These are phyloP conservation scores for Alexandromys fortis DNA, from an alignment of 2,113 vertebrate genomes.

Conservation along the genomic window DNA sequence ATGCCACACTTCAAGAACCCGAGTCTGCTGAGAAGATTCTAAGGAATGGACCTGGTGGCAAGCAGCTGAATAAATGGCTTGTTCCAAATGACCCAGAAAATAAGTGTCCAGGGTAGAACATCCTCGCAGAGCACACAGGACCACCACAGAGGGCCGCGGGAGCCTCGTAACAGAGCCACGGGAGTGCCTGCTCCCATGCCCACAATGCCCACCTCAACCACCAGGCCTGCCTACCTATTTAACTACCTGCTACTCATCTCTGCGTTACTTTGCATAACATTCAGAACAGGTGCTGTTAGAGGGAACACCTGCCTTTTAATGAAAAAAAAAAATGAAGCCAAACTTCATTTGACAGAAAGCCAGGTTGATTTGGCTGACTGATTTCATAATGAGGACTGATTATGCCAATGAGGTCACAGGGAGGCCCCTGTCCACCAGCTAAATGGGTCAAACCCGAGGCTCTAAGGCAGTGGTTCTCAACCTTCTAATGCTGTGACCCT, in stretches of 20 bases:
- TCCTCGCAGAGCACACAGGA: not conserved
- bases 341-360: slow-evolving; percentile 33
- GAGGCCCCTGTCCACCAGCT: not conserved
- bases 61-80: not conserved
- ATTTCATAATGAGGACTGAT: slow-evolving; percentile 14
- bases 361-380: not conserved
- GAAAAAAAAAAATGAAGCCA: slow-evolving; percentile 7
- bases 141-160: not conserved
- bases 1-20: not conserved
- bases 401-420: not conserved
- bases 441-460: not conserved
- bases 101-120: not conserved
- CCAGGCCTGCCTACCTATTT: not conserved
- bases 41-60: not conserved
- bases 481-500: not conserved
- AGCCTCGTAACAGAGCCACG: too few species aligned
- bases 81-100: not conserved
- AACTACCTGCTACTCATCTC: not conserved
- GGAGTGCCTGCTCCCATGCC: not conserved
- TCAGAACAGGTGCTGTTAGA: not conserved
- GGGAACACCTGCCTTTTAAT: not conserved
- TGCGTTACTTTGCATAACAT: not conserved
- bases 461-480: not conserved
- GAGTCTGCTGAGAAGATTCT: not conserved
- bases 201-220: not conserved